phyloP scores from a whole-genome alignment of 2,113 vertebrate species.

The Agapornis roseicollis region DNA sequence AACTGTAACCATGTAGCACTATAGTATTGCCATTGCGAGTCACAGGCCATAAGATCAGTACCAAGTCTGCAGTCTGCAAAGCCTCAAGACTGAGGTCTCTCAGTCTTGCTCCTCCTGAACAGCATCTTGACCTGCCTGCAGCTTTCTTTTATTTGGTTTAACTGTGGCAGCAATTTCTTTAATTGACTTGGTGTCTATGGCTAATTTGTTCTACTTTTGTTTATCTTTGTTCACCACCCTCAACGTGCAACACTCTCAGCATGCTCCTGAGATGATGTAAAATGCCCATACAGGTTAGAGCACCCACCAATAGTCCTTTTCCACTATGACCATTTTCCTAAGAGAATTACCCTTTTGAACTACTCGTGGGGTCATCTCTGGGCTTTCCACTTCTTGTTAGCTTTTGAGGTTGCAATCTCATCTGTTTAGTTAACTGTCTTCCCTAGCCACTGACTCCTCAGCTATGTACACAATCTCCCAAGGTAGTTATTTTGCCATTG shows the following conservation, averaged over 20 bases:
- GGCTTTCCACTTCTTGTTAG: background rate
- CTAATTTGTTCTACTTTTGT: background rate
- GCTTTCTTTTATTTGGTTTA: background rate
- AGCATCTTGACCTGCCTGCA: background rate
- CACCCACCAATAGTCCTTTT: background rate
- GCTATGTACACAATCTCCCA: background rate
- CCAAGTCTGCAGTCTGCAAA: background rate
- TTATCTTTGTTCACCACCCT: background rate
- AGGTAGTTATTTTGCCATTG: background rate
- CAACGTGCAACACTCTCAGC: background rate
- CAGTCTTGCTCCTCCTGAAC: background rate
- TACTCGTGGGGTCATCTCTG: background rate
- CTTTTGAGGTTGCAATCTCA: background rate
- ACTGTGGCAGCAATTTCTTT: background rate
- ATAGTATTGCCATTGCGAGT: background rate
- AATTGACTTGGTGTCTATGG: background rate
- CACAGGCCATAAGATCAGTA: background rate
- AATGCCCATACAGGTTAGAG: accelerated
- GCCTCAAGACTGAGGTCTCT: background rate
- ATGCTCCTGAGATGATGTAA: background rate
- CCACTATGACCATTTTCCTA: background rate
- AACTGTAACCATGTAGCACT: background rate
- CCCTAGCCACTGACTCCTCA: background rate
- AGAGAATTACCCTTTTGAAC: background rate
- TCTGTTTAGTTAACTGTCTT: background rate